Base-by-base conservation (phyloP, 1,140 invertebrate species). In the Bombus sibiricus region DNA sequence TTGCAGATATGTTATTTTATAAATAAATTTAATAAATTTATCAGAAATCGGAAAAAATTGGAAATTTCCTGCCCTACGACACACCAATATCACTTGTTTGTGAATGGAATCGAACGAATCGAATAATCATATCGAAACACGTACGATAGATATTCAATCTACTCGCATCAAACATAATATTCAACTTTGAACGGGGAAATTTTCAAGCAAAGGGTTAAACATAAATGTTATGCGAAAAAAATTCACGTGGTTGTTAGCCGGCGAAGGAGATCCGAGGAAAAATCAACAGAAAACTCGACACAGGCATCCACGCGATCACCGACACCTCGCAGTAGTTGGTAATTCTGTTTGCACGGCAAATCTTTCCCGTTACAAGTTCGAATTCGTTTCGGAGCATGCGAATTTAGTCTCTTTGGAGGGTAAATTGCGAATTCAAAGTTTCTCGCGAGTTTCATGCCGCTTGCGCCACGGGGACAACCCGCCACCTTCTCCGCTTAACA, bases 201-300 rank as follows among this genome's bases (percentile, higher is more conserved):
- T n/a, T 10, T 12, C 9, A 12, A 5, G 59, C 59, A 62, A 62
- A 12, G 28, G 59, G 59, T 62, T 62, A 62, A 62, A 62, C 28
- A 13, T 62, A n/a, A 1, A n/a, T 13, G 10, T 62, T 13, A n/a
- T 22, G 28, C 9, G 9, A 28, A 28, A 28, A 12, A 53, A 18
- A 53, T 22, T 22, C 25, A 12, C 25, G 57, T 12, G 59, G 59
- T 13, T 25, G 59, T 62, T 12, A 62, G 59, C 3, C 59, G 59
- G 10, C 28, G 59, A 62, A 62, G 59, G 12, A n/a, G 28, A 62
- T 13, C 12, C 59, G 59, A 4, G 59, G 59, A n/a, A 62, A 62
- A 62, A 62, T n/a, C 59, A 62, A 62, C 59, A 62, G 59, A 62
- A 62, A 62, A 62, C 59, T 62, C 59, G 59, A 62, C 59, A 62